A percentile compares a stretch with the other conserved stretches of the same genome.
Evolutionary conservation across 2,888 invertebrate genomes (phyloP).

Genomic region (Erebia aethiops): DNA sequence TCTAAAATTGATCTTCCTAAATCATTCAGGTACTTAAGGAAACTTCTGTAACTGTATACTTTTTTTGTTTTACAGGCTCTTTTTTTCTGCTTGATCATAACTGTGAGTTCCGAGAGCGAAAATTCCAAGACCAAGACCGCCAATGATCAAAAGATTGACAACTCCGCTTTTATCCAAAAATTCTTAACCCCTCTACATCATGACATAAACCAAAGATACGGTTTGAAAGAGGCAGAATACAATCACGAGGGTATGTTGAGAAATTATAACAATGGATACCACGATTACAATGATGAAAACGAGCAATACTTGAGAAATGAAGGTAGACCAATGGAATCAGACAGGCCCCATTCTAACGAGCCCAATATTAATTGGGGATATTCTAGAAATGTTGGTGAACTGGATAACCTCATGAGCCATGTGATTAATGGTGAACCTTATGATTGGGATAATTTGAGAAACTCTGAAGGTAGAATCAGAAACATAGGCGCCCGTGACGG

Average conservation of each 20-base stretch:
- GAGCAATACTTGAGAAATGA: not conserved
- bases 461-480: slow-evolving; percentile 3
- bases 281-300: slow-evolving; percentile 2
- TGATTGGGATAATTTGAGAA: slow-evolving; percentile 6
- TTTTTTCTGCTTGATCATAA: not conserved
- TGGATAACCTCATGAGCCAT: not conserved
- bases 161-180: slow-evolving; percentile 10
- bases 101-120: slow-evolving; percentile 1
- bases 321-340: not conserved
- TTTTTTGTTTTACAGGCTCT: slow-evolving; percentile 1
- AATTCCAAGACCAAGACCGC: not conserved
- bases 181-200: slow-evolving; percentile 13
- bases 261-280: not conserved
- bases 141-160: slow-evolving; percentile 5
- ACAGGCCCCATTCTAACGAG: not conserved
- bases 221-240: not conserved
- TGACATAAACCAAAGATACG: slow-evolving; percentile 17
- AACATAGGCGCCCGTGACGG: not conserved
- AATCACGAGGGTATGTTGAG: not conserved
- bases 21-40: no score
- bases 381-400: not conserved
- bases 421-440: not conserved
- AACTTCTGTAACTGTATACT: not conserved
- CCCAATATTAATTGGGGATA: slow-evolving; percentile 9
- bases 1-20: no score